Percentiles rank a stretch among this genome's conserved stretches.
Evolutionary conservation across 2,113 vertebrate genomes (phyloP).

Genomic region (Microcebus ravelobensis): DNA sequence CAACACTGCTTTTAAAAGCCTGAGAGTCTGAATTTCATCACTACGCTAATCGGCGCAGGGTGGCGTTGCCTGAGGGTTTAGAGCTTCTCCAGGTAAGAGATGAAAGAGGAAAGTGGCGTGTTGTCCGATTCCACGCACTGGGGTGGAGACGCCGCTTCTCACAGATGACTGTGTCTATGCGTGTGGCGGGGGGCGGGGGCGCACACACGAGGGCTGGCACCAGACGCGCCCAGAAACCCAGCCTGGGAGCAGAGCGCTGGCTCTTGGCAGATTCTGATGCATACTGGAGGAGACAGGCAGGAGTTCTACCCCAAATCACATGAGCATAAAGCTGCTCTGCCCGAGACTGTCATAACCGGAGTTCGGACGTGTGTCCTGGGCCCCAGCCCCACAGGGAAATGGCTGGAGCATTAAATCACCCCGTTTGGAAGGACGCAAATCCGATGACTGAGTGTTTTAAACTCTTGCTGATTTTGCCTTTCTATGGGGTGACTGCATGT

Average conservation of each 20-base stretch:
- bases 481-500: too few relatives aligned
- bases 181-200: rapidly evolving
- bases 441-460: rapidly evolving
- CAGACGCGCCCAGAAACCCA: rapidly evolving
- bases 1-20: neutral
- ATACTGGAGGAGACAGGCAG: neutral
- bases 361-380: rapidly evolving
- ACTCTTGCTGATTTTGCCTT: too few relatives aligned
- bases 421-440: neutral
- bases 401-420: rapidly evolving
- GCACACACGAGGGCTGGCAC: neutral
- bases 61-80: neutral
- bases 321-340: rapidly evolving
- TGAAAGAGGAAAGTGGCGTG: rapidly evolving
- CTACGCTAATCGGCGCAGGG: rapidly evolving
- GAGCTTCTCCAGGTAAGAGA: neutral
- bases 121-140: rapidly evolving
- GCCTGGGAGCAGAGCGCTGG: rapidly evolving
- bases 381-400: rapidly evolving
- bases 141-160: neutral
- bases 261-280: too few relatives aligned
- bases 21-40: neutral
- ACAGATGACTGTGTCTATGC: rapidly evolving
- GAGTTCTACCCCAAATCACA: rapidly evolving
- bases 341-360: neutral